Evolutionary conservation across 2,888 invertebrate species (phyloP).

Genomic region (Drosophila cognata): DNA sequence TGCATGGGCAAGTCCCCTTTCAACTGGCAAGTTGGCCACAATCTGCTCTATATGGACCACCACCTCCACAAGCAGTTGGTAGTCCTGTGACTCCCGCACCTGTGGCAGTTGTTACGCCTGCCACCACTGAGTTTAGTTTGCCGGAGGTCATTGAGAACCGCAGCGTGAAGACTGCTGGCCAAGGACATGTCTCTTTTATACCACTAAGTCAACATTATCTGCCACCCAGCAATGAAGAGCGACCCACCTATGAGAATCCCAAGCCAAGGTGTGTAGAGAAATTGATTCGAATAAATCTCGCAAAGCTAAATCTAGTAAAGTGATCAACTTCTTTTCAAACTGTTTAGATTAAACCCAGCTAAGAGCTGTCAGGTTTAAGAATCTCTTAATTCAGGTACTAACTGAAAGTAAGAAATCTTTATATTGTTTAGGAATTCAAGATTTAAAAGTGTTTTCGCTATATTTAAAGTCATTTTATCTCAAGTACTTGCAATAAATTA

Average conservation of each 20-base stretch:
- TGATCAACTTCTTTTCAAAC: too few species aligned
- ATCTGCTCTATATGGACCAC: slow-evolving; percentile 62
- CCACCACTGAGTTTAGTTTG: slow-evolving; percentile 78
- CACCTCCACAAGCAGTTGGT: slow-evolving; percentile 31
- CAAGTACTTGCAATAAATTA: too few species aligned
- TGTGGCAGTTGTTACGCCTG: slow-evolving; percentile 72
- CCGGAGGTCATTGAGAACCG: slow-evolving; percentile 84
- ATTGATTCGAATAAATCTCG: neutral
- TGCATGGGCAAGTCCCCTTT: slow-evolving; percentile 59
- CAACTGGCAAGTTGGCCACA: slow-evolving; percentile 51
- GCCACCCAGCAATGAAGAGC: slow-evolving; percentile 71
- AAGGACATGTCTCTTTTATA: slow-evolving; percentile 74
- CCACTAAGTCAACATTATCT: slow-evolving; percentile 79
- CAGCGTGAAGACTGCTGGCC: slow-evolving; percentile 51
- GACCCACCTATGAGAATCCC: slow-evolving; percentile 75
- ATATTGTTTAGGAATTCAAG: too few species aligned
- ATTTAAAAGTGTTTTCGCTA: too few species aligned
- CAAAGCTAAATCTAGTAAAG: neutral
- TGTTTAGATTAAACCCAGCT: too few species aligned
- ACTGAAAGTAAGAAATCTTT: too few species aligned
- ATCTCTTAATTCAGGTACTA: too few species aligned
- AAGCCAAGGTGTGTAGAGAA: slow-evolving; percentile 63
- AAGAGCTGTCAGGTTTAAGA: too few species aligned
- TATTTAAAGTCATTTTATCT: too few species aligned
- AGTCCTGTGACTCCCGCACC: slow-evolving; percentile 58